Percentiles rank a stretch among this genome's conserved stretches.
These are phyloP conservation scores for Aptenodytes patagonicus DNA, from an alignment of 2,113 vertebrate species.

Conservation along the genomic window DNA sequence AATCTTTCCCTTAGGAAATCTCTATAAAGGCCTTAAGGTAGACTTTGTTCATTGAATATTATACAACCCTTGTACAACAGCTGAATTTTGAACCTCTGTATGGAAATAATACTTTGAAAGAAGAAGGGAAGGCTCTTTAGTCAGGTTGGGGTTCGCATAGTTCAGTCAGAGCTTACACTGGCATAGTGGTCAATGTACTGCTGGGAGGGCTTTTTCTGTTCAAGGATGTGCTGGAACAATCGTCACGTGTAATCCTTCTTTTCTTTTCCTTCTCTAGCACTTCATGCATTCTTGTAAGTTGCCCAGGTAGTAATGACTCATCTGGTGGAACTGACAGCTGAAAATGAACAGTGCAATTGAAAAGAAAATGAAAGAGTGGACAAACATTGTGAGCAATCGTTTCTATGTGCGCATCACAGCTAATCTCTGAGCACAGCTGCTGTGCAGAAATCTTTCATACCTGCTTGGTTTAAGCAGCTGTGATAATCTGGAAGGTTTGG, in stretches of 20 bases:
- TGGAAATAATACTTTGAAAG: neutral
- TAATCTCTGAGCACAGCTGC: neutral
- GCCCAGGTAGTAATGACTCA: slow-evolving; percentile 77
- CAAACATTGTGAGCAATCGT: neutral
- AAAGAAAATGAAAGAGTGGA: neutral
- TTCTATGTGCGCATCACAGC: neutral
- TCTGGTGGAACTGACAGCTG: slow-evolving; percentile 78
- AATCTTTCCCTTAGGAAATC: neutral
- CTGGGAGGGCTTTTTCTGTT: neutral
- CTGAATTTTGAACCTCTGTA: neutral
- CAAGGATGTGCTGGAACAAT: neutral
- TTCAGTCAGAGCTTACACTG: slow-evolving; percentile 49
- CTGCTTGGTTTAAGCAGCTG: neutral
- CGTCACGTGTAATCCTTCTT: slow-evolving; percentile 38
- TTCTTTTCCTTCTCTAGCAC: slow-evolving; percentile 71
- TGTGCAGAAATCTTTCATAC: neutral
- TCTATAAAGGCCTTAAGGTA: neutral
- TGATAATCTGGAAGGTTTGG: neutral
- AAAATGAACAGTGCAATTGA: neutral
- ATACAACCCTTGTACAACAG: neutral
- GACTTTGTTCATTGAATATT: neutral
- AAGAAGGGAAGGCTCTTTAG: neutral
- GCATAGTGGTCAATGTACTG: slow-evolving; percentile 42
- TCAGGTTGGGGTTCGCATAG: neutral
- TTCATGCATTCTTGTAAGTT: slow-evolving; percentile 74